Evolutionary conservation across 2,888 invertebrate genomes (phyloP).

Genomic region (Leucophora obtusa): DNA sequence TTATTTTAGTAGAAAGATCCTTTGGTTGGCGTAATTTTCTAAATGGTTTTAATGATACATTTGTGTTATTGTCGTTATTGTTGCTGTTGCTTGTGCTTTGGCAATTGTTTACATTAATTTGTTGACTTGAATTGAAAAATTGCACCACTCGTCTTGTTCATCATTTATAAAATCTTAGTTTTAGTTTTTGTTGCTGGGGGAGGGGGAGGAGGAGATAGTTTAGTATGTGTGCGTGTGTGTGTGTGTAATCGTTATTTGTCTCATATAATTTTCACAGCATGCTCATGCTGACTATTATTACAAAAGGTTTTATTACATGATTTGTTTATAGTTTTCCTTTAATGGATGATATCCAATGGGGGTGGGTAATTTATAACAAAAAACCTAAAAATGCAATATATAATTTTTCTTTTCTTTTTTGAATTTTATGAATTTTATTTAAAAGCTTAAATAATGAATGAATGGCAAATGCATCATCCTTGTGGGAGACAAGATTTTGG

Average conservation of each 20-base stretch:
- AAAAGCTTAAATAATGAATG: too few relatives aligned
- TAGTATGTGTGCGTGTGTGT: not conserved
- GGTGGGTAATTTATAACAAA: not conserved
- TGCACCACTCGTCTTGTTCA: conserved; percentile 5
- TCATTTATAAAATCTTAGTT: not conserved
- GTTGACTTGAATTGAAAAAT: conserved; percentile 25
- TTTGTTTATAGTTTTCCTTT: conserved; percentile 26
- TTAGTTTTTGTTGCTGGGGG: too few relatives aligned
- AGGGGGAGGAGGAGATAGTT: too few relatives aligned
- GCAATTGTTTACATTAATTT: conserved; percentile 31
- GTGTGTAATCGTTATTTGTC: conserved; percentile 12
- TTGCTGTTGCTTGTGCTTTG: conserved; percentile 8
- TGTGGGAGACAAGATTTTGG: too few relatives aligned
- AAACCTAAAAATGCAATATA: not conserved
- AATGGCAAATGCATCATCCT: not conserved
- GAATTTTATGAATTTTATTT: not conserved
- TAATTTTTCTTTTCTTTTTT: not conserved
- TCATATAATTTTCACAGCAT: conserved; percentile 38
- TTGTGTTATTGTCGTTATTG: conserved; percentile 23
- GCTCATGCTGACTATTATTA: conserved; percentile 23
- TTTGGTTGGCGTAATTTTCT: conserved; percentile 41
- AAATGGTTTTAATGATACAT: conserved; percentile 43
- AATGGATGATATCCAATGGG: conserved; percentile 8
- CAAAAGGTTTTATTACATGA: conserved; percentile 33
- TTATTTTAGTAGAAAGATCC: conserved; percentile 2